Base-by-base conservation (phyloP, 2,888 invertebrate species). In the Nymphalis polychloros region DNA sequence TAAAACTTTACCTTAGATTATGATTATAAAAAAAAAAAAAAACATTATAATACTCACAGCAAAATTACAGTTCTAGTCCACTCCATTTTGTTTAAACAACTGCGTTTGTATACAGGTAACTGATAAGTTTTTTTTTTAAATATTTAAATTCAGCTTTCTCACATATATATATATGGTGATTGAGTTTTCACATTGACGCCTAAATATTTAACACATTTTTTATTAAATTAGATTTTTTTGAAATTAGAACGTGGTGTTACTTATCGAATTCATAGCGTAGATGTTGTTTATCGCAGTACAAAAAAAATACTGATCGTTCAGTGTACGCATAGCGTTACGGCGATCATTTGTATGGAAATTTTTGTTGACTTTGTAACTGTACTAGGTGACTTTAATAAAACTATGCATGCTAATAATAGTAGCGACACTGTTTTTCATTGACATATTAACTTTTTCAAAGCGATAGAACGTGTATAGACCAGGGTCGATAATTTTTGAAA, bases 41-140 rank as follows among this genome's bases (percentile, higher is more conserved):
- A 6, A 31, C 27, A 41, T 50, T 1, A 17, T 8, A 49, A 20
- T 69, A 67, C 69, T 69, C 23, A 69, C 69, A 63, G 16, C 5
- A 67, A 61, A 47, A 67, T 17, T 23, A 70, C 16, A 35, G 16
- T 23, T 20, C 35, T 55, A 13, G 48, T 50, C 46, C 60, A 53
- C 57, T n/a, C 50, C 67, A 67, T 70, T 48, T 60, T 67, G 41
- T 41, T 13, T 13, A 13, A 41, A 41, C 1, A 41, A 41, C 13
- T 13, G 41, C 4, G 41, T 13, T 4, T 20, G 0, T 3, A 48
- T 48, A 23, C 23, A 31, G 27, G 27, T 6, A 31, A 19, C 50
- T n/a, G 19, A 20, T 20, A 50, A 10, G 20, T 50, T 50, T 19
- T 19, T 19, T 19, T 19, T 19, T 19, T 19, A 10, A 20, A 13